A percentile compares a stretch with the other conserved stretches of the same genome.
phyloP scores from a whole-genome alignment of 2,113 vertebrate species.

The Oreochromis tanganicae region DNA sequence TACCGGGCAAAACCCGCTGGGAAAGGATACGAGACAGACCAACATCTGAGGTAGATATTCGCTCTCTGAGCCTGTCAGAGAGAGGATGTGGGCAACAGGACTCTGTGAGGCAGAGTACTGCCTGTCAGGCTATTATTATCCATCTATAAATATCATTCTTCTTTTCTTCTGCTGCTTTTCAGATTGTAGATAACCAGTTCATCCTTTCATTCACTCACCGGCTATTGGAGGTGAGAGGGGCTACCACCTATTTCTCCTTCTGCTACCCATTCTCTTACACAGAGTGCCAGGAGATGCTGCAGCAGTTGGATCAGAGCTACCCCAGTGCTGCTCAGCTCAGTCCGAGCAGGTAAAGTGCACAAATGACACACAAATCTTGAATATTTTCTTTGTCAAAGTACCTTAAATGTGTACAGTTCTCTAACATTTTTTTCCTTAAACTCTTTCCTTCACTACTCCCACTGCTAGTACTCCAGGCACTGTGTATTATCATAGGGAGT shows the following conservation, averaged over 20 bases:
- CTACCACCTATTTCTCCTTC: constrained; percentile 94
- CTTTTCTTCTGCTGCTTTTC: background rate
- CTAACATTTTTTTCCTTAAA: accelerated
- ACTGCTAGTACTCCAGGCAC: constrained; percentile 71
- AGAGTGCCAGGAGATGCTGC: constrained; percentile 91
- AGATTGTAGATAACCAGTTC: constrained; percentile 92
- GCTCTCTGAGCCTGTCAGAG: background rate
- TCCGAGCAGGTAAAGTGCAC: constrained; percentile 76
- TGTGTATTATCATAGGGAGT: constrained; percentile 91
- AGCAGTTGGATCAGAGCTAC: constrained; percentile 81
- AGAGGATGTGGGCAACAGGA: background rate
- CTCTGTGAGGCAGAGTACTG: background rate
- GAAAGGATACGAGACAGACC: constrained; percentile 89
- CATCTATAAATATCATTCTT: background rate
- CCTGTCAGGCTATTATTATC: background rate
- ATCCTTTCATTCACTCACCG: constrained; percentile 91
- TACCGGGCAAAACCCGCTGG: constrained; percentile 85
- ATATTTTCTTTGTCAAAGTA: background rate
- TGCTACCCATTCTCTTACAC: constrained; percentile 94
- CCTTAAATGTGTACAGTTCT: background rate
- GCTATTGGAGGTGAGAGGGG: constrained; percentile 82
- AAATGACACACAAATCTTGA: background rate
- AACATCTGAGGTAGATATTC: constrained; percentile 76
- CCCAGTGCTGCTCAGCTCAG: constrained; percentile 71
- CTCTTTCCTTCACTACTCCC: background rate